Evolutionary conservation across 1,140 invertebrate genomes (phyloP).

Genomic region (Thaumatotibia leucotreta): DNA sequence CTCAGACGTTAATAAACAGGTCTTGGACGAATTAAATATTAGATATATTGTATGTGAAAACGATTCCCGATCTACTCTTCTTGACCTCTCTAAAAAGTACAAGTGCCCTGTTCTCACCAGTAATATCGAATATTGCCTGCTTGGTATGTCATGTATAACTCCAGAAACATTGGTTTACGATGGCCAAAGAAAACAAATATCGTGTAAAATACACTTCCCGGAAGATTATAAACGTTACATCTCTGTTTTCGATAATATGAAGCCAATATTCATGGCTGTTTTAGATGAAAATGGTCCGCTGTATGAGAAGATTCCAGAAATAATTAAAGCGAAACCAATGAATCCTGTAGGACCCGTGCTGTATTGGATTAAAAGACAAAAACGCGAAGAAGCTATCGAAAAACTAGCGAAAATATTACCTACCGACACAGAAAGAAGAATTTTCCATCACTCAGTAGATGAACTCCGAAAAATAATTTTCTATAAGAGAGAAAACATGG

Average conservation of each 20-base stretch:
- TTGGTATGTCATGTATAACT: slow-evolving; percentile 25
- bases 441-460: not conserved
- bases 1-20: slow-evolving; percentile 27
- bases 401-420: not conserved
- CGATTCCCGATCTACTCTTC: slow-evolving; percentile 19
- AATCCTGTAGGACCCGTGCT: not conserved
- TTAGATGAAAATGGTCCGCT: slow-evolving; percentile 4
- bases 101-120: slow-evolving; percentile 29
- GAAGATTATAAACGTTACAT: not conserved
- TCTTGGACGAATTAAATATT: slow-evolving; percentile 28
- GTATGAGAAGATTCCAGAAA: not conserved
- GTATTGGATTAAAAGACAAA: not conserved
- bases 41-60: slow-evolving; percentile 28
- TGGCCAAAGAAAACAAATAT: not conserved
- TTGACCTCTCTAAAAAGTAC: slow-evolving; percentile 23
- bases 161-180: slow-evolving; percentile 15
- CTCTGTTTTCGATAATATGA: not conserved
- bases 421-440: not conserved
- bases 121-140: slow-evolving; percentile 27
- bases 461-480: not conserved
- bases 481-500: not conserved
- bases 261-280: slow-evolving; percentile 8
- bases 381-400: not conserved
- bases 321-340: not conserved
- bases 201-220: slow-evolving; percentile 17